Evolutionary conservation across 1,140 invertebrate genomes (phyloP), one percentile per base, ranked within the genome.

Genomic region (Aphaenogaster ashmeadi): DNA sequence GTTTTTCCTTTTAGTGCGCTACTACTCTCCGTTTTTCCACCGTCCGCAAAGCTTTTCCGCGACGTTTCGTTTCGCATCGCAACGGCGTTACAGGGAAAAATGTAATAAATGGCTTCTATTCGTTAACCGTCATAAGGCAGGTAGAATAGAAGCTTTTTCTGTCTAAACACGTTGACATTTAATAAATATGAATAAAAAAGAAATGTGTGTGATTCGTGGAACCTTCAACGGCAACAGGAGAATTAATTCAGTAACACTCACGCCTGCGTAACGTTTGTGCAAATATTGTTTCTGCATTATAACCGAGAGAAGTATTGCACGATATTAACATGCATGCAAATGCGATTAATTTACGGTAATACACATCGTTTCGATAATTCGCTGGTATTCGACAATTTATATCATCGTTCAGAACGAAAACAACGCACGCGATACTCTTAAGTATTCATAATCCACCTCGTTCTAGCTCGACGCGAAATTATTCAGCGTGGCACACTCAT

Each of bases 81-180:
- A 41, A 36, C 54, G 44, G 7, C n/a, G 54, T 74, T 50, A 44
- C 56, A 9, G 18, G 33, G 54, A 47, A 60, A 84, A 84, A 84
- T 75, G 27, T 84, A 84, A 84, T 84, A 75, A 84, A 84, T 75
- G 41, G 54, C 47, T 84, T 84, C 80, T 60, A 84, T 75, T 84
- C 69, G 80, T 75, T 75, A 84, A 84, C 69, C 56, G 80, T 84
- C 69, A 36, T 47, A 64, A 56, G 18, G 21, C 18, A 33, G 27
- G 58, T 54, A 74, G 9, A 44, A 83, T 58, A 44, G 44, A 58
- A 47, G 72, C 41, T 60, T 60, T 60, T 47, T 58, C 41, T 58
- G 3, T 38, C 15, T 67, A 69, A 69, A 69, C 66, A 15, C 54
- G 36, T 27, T 44, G 13, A 58, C 41, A 27, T 54, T 15, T 27